These are phyloP conservation scores for Ischnus inquisitorius DNA, from an alignment of 2,888 invertebrate species.

Conservation along the genomic window DNA sequence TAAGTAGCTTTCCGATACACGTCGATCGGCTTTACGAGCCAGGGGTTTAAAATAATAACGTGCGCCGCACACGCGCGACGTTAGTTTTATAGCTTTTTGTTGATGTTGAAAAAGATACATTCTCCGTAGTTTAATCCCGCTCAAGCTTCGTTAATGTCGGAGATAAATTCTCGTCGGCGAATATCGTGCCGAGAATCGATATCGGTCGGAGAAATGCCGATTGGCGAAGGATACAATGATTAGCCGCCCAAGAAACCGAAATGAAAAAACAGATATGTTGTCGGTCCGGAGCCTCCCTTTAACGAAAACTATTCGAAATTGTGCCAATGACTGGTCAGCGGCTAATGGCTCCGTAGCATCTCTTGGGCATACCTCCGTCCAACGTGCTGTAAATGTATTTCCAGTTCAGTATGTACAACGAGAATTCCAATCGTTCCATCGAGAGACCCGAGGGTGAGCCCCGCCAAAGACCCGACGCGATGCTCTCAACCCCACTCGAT, in stretches of 20 bases:
- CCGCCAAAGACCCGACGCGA: constrained; percentile 3
- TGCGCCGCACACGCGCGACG: not conserved
- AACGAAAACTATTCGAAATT: not conserved
- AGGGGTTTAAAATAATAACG: constrained; percentile 7
- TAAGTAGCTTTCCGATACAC: constrained; percentile 1
- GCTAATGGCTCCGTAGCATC: not conserved
- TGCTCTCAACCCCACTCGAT: constrained; percentile 7
- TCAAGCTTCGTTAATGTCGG: constrained; percentile 16
- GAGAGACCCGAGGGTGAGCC: constrained; percentile 15
- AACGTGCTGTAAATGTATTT: not conserved
- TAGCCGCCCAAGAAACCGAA: not conserved
- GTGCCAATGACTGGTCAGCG: not conserved
- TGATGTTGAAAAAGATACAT: constrained; percentile 3
- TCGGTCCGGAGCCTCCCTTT: not conserved
- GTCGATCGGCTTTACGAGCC: constrained; percentile 5
- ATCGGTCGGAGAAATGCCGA: not conserved
- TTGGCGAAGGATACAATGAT: not conserved
- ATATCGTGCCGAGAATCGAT: constrained; percentile 10
- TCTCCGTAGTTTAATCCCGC: constrained; percentile 5
- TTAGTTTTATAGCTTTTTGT: constrained; percentile 14
- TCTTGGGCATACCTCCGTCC: not conserved
- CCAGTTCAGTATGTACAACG: constrained; percentile 20
- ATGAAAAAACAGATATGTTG: not conserved
- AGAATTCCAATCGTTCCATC: constrained; percentile 39
- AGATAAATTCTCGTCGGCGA: constrained; percentile 21